Evolutionary conservation across 2,888 invertebrate species (phyloP), one percentile per base, ranked within the genome.

Genomic region (Platypus cylindrus): DNA sequence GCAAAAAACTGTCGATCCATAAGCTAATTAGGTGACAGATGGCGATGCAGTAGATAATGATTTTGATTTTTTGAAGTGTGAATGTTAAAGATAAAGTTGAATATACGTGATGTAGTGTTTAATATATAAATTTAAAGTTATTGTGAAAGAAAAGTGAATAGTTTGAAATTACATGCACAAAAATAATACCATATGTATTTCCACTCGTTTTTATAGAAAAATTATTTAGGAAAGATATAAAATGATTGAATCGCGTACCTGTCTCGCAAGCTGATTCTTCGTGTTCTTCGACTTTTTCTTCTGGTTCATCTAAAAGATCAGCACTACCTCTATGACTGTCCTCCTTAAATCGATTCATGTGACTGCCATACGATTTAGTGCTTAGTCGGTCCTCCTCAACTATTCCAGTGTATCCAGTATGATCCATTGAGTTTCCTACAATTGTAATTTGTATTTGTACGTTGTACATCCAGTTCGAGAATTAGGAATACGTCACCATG

Each of bases 281-380:
- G n/a, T n/a, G n/a, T n/a, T n/a, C n/a, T n/a, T n/a, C 87, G 47
- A 84, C 78, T 62, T 89, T 87, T 59, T 84, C 84, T 65, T 89
- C 87, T 32, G 61, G 62, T 43, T 83, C 83, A 48, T 87, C 83
- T 59, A 85, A 71, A 40, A 83, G 80, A 55, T 86, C 85, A 48
- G 79, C 76, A 55, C 87, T 86, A 41, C 85, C 85, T 67, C 86
- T 87, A 61, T 89, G 89, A 65, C 87, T 89, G 63, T 86, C 85
- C 56, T 85, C 84, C 67, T 86, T 86, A 59, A 81, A 85, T 55
- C 86, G 74, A 62, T 87, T 83, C 63, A 86, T 86, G 64, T 89
- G 87, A 63, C 89, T 89, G 53, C 87, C 87, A 58, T 87, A 87
- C 32, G 89, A 89, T 66, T 86, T 86, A 64, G 85, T 85, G 68